Percentiles rank a stretch among this genome's conserved stretches.
Conservation (phyloP, 1,140 invertebrate genomes). For the Zaprionus taronus region DNA sequence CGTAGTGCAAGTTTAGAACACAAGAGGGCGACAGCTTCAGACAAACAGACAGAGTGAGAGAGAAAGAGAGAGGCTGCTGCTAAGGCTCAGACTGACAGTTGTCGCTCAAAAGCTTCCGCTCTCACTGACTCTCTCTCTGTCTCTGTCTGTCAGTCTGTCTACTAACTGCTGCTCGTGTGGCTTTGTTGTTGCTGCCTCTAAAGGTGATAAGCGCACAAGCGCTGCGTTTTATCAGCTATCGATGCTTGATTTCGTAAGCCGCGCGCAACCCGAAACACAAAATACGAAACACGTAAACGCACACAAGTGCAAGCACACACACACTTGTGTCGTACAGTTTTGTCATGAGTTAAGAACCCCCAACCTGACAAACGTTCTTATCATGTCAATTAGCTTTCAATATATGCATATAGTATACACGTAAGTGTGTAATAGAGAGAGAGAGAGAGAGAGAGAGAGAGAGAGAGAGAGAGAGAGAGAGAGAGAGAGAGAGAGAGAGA, state of each 20-base stretch:
- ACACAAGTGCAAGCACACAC: not conserved
- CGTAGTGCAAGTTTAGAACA: constrained; percentile 18
- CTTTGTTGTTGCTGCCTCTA: constrained; percentile 26
- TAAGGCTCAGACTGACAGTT: not conserved
- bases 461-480: not conserved
- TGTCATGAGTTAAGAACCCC: not conserved
- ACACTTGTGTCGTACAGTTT: not conserved
- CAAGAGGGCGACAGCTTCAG: constrained; percentile 8
- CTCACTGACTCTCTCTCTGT: not conserved
- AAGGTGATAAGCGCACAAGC: constrained; percentile 33
- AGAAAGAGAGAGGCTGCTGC: not conserved
- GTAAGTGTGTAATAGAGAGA: not conserved
- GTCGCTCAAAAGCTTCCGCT: constrained; percentile 22
- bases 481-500: not conserved
- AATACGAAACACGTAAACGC: constrained; percentile 16
- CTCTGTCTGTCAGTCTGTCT: constrained; percentile 1
- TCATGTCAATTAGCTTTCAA: constrained; percentile 23
- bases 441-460: not conserved
- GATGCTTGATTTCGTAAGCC: constrained; percentile 39
- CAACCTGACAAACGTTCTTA: constrained; percentile 8
- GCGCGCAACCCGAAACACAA: constrained; percentile 18
- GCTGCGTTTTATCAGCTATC: constrained; percentile 39
- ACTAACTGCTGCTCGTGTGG: constrained; percentile 40
- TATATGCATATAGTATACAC: not conserved
- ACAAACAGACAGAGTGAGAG: not conserved